Conservation (phyloP, 2,888 invertebrate species). For the Siphlonurus alternatus region DNA sequence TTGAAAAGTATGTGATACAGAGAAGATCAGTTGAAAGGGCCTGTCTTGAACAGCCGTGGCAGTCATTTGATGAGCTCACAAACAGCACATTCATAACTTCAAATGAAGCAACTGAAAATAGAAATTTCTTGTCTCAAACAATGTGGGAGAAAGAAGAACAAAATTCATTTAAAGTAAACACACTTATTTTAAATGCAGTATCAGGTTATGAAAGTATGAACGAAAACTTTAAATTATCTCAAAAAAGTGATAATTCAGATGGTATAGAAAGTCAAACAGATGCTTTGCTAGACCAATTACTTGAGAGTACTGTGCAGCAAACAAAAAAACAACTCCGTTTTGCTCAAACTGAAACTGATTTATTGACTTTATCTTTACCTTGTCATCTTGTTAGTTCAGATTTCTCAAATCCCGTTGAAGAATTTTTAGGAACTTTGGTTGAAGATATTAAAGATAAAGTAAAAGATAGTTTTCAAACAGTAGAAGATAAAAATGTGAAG, state of each 20-base stretch:
- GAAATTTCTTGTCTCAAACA: background rate
- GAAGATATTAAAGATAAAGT: background rate
- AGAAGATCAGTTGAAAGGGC: background rate
- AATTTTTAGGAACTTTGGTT: background rate
- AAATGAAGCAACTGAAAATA: too few relatives aligned
- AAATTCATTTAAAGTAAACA: background rate
- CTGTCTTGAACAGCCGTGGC: background rate
- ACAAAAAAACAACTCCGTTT: background rate
- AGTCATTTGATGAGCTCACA: background rate
- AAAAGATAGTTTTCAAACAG: background rate
- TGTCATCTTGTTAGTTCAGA: background rate
- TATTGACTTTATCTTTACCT: background rate
- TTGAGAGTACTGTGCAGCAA: background rate
- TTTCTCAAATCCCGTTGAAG: background rate
- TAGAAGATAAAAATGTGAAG: too few relatives aligned
- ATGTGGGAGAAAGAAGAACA: background rate
- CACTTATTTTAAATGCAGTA: too few relatives aligned
- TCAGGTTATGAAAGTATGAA: too few relatives aligned
- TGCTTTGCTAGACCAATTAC: background rate
- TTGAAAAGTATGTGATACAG: background rate
- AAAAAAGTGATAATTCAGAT: background rate
- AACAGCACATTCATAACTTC: background rate
- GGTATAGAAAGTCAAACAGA: background rate
- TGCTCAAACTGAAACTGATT: background rate
- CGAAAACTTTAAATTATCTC: too few relatives aligned